A percentile compares a stretch with the other conserved stretches of the same genome.
These are phyloP conservation scores for Chydorus sphaericus DNA, from an alignment of 2,888 invertebrate genomes.

Conservation along the genomic window DNA sequence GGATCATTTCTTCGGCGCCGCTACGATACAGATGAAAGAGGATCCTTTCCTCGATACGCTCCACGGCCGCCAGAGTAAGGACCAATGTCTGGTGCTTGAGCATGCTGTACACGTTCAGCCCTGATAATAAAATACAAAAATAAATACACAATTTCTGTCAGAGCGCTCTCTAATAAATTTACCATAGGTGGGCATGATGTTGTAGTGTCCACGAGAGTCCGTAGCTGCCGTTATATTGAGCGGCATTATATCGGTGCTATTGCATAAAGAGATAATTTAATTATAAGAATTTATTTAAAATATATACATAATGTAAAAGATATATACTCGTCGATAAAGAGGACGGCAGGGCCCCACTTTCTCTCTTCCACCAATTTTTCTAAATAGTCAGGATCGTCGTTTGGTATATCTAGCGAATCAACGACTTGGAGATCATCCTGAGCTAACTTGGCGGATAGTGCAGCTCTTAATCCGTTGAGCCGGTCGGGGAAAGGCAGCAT, in stretches of 20 bases:
- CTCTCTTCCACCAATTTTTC: conserved; percentile 63
- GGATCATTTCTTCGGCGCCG: conserved; percentile 19
- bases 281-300: not conserved
- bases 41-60: conserved; percentile 65
- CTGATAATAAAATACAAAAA: conserved; percentile 24
- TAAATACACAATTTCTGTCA: no score
- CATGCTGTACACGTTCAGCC: conserved; percentile 90
- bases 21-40: conserved; percentile 50
- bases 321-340: conserved; percentile 83
- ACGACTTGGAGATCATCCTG: conserved; percentile 89
- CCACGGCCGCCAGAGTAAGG: conserved; percentile 66
- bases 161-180: conserved; percentile 17
- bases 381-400: conserved; percentile 60
- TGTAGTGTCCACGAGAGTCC: conserved; percentile 61
- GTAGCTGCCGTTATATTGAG: conserved; percentile 72
- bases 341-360: conserved; percentile 90
- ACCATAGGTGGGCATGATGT: conserved; percentile 89
- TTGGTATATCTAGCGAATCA: conserved; percentile 68
- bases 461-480: conserved; percentile 62
- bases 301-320: not conserved
- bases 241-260: conserved; percentile 70
- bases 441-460: conserved; percentile 77
- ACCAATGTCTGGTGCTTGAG: conserved; percentile 88
- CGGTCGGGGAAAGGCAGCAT: conserved; percentile 73
- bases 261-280: conserved; percentile 26